These are phyloP conservation scores for Elachura formosa DNA, from an alignment of 2,113 vertebrate species.

Conservation along the genomic window DNA sequence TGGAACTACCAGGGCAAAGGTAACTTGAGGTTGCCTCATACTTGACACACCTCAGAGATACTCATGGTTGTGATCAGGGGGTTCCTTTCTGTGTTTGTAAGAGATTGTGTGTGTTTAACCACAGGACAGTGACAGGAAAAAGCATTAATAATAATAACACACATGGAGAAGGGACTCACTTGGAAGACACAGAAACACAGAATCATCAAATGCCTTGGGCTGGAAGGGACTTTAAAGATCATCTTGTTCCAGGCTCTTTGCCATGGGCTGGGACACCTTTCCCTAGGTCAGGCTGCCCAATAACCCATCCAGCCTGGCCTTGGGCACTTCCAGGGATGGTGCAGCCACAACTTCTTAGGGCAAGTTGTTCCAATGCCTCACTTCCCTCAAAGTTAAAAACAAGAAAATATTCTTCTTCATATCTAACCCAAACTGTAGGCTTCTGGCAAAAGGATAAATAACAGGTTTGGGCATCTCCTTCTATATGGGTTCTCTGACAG, in stretches of 20 bases:
- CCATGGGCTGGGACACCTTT: not conserved
- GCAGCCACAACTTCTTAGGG: not conserved
- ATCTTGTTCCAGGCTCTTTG: not conserved
- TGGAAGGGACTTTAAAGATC: not conserved
- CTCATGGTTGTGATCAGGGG: not conserved
- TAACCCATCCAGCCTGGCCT: not conserved
- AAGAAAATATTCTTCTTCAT: not conserved
- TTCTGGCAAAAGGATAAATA: not conserved
- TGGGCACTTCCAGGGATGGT: not conserved
- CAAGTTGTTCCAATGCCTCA: not conserved
- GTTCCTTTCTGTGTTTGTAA: not conserved
- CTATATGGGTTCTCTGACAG: not conserved
- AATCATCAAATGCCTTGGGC: not conserved
- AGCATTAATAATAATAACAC: not conserved
- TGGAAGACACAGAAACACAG: not conserved
- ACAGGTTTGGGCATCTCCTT: not conserved
- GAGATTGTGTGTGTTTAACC: not conserved
- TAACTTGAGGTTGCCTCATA: accelerated
- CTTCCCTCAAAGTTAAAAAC: not conserved
- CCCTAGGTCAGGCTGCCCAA: not conserved
- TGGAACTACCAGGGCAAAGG: not conserved
- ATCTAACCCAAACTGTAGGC: not conserved
- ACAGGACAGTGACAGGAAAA: not conserved
- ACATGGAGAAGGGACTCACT: not conserved
- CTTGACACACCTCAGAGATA: not conserved